phyloP scores from a whole-genome alignment of 2,113 vertebrate genomes.

The Cisticola juncidis region DNA sequence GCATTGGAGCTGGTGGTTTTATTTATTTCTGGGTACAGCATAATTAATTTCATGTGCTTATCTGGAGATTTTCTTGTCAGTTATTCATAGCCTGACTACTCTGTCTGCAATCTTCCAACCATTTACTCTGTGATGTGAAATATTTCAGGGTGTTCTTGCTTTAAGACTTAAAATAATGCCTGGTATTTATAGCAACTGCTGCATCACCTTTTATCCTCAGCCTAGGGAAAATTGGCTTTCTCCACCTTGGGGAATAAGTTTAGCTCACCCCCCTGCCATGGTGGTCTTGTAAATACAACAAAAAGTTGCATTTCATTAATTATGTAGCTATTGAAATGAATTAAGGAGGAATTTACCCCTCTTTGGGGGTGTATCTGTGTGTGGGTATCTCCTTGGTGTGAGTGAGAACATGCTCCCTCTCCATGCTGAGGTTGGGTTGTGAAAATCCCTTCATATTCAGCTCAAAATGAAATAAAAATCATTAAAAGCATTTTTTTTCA shows the following conservation, averaged over 20 bases:
- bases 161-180: conserved; percentile 11
- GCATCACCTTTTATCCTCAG: not conserved
- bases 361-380: not conserved
- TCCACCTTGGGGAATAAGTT: not conserved
- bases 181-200: conserved; percentile 16
- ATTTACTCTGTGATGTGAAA: conserved; percentile 27
- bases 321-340: too few species aligned
- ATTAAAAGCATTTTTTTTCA: not conserved
- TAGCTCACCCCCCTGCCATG: not conserved
- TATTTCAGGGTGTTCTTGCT: conserved; percentile 25
- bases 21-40: conserved; percentile 9
- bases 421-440: not conserved
- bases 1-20: not conserved
- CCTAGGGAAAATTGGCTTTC: not conserved
- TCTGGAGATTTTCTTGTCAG: conserved; percentile 42
- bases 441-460: not conserved
- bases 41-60: conserved; percentile 51
- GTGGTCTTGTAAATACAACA: not conserved
- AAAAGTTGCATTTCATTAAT: not conserved
- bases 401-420: not conserved
- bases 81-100: conserved; percentile 49
- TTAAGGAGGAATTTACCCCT: not conserved
- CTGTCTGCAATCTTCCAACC: conserved; percentile 40
- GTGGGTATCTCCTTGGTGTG: not conserved
- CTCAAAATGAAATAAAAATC: not conserved